Evolutionary conservation across 2,888 invertebrate genomes (phyloP).

Genomic region (Hylaea fasciaria): DNA sequence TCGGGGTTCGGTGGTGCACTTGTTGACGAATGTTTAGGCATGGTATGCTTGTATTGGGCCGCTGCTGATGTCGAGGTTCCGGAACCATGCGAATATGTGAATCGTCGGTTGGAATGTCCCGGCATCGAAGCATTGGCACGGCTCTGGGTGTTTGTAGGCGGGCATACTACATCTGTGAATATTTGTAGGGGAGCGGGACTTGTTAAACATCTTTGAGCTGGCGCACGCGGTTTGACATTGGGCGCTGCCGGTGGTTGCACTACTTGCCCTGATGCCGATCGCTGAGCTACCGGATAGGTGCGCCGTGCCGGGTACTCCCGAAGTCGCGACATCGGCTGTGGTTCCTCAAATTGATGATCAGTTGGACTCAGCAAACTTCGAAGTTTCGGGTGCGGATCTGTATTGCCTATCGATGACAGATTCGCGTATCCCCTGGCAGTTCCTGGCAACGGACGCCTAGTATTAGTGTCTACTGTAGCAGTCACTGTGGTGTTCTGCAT

Average conservation of each 20-base stretch:
- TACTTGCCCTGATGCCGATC: slow-evolving; percentile 5
- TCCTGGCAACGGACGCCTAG: not conserved
- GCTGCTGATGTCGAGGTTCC: slow-evolving; percentile 26
- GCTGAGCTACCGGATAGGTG: slow-evolving; percentile 18
- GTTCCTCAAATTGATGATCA: slow-evolving; percentile 13
- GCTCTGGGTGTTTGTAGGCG: slow-evolving; percentile 7
- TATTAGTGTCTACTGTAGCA: not conserved
- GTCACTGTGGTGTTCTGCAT: slow-evolving; percentile 8
- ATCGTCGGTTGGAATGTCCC: not conserved
- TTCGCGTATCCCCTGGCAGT: not conserved
- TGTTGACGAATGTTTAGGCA: slow-evolving; percentile 34
- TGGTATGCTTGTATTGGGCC: slow-evolving; percentile 37
- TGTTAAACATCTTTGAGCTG: slow-evolving; percentile 12
- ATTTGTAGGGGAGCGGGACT: slow-evolving; percentile 21
- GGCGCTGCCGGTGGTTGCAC: slow-evolving; percentile 4
- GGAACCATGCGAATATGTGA: slow-evolving; percentile 10
- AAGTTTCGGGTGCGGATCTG: slow-evolving; percentile 2
- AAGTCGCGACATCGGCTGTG: slow-evolving; percentile 2
- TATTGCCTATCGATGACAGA: not conserved
- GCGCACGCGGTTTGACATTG: slow-evolving; percentile 4
- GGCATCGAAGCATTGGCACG: slow-evolving; percentile 3
- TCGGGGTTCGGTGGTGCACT: slow-evolving; percentile 23
- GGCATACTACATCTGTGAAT: slow-evolving; percentile 22
- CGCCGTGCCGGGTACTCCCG: slow-evolving; percentile 36
- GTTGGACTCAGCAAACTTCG: slow-evolving; percentile 8